Evolutionary conservation across 2,888 invertebrate species (phyloP).

Genomic region (Hydriomena furcata): DNA sequence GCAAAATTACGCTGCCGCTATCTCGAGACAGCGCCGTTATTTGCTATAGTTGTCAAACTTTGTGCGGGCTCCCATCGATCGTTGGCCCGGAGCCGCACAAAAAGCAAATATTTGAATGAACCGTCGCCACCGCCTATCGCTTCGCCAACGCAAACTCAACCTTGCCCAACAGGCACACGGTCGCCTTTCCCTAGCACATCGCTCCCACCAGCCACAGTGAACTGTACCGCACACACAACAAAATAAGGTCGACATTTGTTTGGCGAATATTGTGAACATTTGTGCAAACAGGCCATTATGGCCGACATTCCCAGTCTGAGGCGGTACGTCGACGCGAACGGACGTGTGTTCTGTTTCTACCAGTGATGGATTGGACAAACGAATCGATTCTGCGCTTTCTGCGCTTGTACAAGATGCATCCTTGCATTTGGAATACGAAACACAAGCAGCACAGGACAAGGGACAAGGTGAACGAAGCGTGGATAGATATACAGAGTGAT

Average conservation of each 20-base stretch:
- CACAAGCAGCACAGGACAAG: constrained; percentile 17
- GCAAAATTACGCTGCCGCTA: neutral
- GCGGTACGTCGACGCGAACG: neutral
- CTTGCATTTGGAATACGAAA: constrained; percentile 31
- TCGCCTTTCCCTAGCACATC: neutral
- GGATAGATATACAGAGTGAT: constrained; percentile 23
- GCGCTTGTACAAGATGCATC: constrained; percentile 26
- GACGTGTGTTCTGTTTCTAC: neutral
- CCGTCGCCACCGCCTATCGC: neutral
- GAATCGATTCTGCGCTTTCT: constrained; percentile 12
- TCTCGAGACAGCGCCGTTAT: neutral
- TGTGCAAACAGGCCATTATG: constrained; percentile 3
- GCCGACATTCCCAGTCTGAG: neutral
- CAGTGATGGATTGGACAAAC: constrained; percentile 19
- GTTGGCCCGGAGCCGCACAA: constrained; percentile 1
- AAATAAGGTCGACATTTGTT: neutral
- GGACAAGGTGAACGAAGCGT: constrained; percentile 20
- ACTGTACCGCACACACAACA: neutral
- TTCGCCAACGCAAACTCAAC: neutral
- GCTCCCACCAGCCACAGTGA: neutral
- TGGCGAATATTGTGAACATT: constrained; percentile 1
- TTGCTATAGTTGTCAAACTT: constrained; percentile 6
- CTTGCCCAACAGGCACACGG: neutral
- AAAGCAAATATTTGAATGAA: constrained; percentile 11
- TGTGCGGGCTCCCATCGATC: constrained; percentile 5